phyloP scores from a whole-genome alignment of 2,797 vertebrate species.

The Rhabdomys pumilio region DNA sequence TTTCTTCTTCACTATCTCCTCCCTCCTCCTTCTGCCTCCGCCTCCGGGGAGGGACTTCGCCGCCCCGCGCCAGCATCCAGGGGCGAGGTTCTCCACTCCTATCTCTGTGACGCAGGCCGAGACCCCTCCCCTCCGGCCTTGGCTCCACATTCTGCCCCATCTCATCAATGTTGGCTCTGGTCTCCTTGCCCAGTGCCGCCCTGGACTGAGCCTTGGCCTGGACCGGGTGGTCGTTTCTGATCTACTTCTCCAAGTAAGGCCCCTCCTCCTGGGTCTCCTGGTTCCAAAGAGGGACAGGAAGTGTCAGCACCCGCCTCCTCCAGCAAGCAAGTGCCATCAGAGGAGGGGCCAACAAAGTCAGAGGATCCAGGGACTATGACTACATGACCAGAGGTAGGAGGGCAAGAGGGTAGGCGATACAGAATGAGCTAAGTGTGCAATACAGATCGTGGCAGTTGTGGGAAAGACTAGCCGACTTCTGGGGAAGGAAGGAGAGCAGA shows the following conservation, averaged over 20 bases:
- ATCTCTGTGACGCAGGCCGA: not conserved
- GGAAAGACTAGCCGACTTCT: not conserved
- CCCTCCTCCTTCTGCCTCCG: slow-evolving; percentile 33
- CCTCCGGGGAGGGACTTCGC: slow-evolving; percentile 51
- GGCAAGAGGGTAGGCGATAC: not conserved
- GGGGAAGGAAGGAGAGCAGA: not conserved
- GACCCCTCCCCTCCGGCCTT: slow-evolving; percentile 41
- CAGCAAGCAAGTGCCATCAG: not conserved
- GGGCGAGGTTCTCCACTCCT: not conserved
- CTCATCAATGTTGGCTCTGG: not conserved
- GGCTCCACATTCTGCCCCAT: slow-evolving; percentile 6
- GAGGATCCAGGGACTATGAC: not conserved
- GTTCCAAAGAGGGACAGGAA: not conserved
- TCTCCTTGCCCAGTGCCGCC: not conserved
- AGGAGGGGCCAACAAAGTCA: not conserved
- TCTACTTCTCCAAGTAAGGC: not conserved
- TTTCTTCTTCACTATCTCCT: not conserved
- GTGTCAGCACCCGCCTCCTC: not conserved
- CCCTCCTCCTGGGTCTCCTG: not conserved
- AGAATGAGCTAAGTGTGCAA: not conserved
- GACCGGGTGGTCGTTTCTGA: not conserved
- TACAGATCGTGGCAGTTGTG: not conserved
- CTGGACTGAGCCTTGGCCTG: not conserved
- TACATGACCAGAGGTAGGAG: not conserved
- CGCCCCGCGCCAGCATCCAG: not conserved